Conservation (phyloP, 2,113 vertebrate species). For the Anarrhichthys ocellatus region DNA sequence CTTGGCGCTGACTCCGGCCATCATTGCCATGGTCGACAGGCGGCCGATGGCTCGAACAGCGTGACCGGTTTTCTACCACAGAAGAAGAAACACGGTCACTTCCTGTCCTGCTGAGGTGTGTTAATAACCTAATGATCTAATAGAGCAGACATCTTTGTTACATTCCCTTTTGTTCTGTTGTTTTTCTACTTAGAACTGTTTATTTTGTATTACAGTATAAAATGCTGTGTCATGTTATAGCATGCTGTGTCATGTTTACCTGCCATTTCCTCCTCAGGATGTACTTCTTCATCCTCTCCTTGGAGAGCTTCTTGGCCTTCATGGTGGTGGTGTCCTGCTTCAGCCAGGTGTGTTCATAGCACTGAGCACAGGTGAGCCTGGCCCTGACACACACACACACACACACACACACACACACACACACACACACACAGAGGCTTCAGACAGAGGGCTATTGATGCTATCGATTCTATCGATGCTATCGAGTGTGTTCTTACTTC, state of each 20-base stretch:
- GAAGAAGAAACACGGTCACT: constrained; percentile 9
- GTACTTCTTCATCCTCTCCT: constrained; percentile 99
- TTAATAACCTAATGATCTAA: too few species aligned
- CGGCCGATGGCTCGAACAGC: constrained; percentile 96
- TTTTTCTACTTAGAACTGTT: not conserved
- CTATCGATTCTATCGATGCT: too few species aligned
- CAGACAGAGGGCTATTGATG: not conserved
- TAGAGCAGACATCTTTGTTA: not conserved
- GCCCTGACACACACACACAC: constrained; percentile 71
- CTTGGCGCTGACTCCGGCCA: constrained; percentile 96
- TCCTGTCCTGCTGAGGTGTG: not conserved
- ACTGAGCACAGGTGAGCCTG: constrained; percentile 91
- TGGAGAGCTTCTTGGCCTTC: constrained; percentile 98
- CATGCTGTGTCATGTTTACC: constrained; percentile 81
- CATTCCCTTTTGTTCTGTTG: not conserved
- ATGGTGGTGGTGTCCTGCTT: constrained; percentile 98
- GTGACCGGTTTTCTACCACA: constrained; percentile 94
- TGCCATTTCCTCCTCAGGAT: constrained; percentile 99
- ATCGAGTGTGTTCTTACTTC: constrained; percentile 82
- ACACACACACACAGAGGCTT: not conserved
- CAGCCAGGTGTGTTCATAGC: constrained; percentile 94
- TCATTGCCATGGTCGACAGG: constrained; percentile 98
- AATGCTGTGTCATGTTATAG: not conserved
- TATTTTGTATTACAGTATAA: too few species aligned
- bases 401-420: constrained; percentile 16